Evolutionary conservation across 2,113 vertebrate species (phyloP).

Genomic region (Cebus imitator): DNA sequence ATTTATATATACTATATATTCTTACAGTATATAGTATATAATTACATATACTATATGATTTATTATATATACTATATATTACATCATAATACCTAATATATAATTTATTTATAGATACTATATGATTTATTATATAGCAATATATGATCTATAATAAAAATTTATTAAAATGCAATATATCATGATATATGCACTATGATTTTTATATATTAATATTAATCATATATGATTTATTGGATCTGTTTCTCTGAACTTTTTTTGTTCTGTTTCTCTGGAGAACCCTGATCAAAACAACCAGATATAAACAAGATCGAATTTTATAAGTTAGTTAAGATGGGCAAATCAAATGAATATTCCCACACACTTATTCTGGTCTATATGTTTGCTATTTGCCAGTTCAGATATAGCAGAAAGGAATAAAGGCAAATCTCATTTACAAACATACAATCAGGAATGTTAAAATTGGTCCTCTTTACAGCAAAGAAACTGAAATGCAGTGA

Average conservation of each 20-base stretch:
- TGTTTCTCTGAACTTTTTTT: background rate
- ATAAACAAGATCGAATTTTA: background rate
- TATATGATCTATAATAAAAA: too few relatives aligned
- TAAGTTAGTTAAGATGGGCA: background rate
- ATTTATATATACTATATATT: too few relatives aligned
- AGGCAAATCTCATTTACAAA: background rate
- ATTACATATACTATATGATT: too few relatives aligned
- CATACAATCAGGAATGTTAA: background rate
- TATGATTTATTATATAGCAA: too few relatives aligned
- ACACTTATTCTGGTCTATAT: background rate
- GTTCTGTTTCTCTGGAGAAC: background rate
- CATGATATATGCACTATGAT: too few relatives aligned
- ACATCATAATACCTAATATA: too few relatives aligned
- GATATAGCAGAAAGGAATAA: background rate
- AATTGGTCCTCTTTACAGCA: background rate
- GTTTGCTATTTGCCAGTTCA: background rate
- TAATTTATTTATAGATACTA: too few relatives aligned
- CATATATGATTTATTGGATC: too few relatives aligned
- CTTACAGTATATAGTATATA: too few relatives aligned
- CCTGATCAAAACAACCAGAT: background rate
- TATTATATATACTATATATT: too few relatives aligned
- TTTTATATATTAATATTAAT: too few relatives aligned
- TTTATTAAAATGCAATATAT: too few relatives aligned
- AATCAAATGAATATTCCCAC: background rate
- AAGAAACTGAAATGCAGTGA: background rate